Percentiles rank a stretch among this genome's conserved stretches.
These are phyloP conservation scores for Drosophila ogumai DNA, from an alignment of 1,140 invertebrate species.

Conservation along the genomic window DNA sequence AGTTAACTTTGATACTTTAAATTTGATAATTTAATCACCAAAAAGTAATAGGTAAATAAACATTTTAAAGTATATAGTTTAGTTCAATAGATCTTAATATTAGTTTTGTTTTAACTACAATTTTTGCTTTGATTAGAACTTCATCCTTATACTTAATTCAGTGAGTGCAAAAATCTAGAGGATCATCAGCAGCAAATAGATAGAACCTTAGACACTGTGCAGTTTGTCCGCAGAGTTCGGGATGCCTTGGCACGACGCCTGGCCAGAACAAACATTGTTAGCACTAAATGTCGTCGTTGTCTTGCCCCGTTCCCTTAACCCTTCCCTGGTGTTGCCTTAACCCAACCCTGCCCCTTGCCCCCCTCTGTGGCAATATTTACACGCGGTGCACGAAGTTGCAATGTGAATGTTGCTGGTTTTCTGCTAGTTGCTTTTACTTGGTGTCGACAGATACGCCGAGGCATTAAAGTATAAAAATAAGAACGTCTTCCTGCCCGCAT, in stretches of 20 bases:
- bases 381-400: conserved; percentile 77
- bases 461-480: conserved; percentile 82
- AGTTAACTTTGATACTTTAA: too few relatives aligned
- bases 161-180: not conserved
- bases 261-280: conserved; percentile 82
- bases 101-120: not conserved
- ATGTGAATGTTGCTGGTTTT: conserved; percentile 64
- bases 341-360: not conserved
- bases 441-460: conserved; percentile 75
- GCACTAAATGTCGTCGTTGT: conserved; percentile 79
- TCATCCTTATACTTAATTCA: not conserved
- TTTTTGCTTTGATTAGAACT: not conserved
- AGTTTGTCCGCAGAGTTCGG: conserved; percentile 9
- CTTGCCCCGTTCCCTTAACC: conserved; percentile 14
- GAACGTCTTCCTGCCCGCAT: conserved; percentile 56
- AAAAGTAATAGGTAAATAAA: too few relatives aligned
- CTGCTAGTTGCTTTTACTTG: conserved; percentile 43
- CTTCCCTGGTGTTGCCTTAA: conserved; percentile 8
- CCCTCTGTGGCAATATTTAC: conserved; percentile 71
- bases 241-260: conserved; percentile 57
- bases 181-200: not conserved
- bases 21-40: too few relatives aligned
- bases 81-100: not conserved
- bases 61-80: too few relatives aligned
- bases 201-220: conserved; percentile 8